Evolutionary conservation across 2,113 vertebrate genomes (phyloP), one percentile per base, ranked within the genome.

Genomic region (Ammodramus savannarum): DNA sequence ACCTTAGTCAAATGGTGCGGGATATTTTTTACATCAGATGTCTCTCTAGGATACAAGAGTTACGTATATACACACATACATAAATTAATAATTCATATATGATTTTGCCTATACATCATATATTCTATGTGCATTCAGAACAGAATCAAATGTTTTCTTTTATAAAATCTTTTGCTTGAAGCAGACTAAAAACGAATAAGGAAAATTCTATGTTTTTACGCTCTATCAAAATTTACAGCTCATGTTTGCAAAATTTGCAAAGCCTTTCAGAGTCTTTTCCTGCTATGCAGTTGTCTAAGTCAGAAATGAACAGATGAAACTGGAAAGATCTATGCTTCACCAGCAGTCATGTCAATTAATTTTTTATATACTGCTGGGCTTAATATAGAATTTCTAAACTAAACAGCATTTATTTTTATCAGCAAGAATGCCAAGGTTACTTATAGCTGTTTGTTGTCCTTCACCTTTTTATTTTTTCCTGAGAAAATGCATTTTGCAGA

Each of bases 401-500:
- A 48, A 73, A 38, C 6, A 41, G 36, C 3, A 32, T 74, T 87
- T 48, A 66, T 39, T 38, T 74, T 74, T 78, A 85, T 69, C 71
- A 85, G 23, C 34, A 68, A 79, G 39, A 69, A 75, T 46, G 6
- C 13, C 25, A 87, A 75, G 22, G n/a, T 26, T 71, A 49, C 31
- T 46, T 13, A 43, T 8, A 67, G 10, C 6, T 11, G 0, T 46
- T 51, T 84, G 6, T 41, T 71, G 27, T 16, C 10, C 22, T 62
- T 18, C 15, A 16, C 13, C 0, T 41, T 67, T 67, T 59, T 58
- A 46, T 58, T 52, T 65, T 34, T 3, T 7, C n/a, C 46, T 8
- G 54, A 91, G 83, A 76, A 95, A 87, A 87, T 41, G 76, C 51
- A 84, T 95, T 97, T 96, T 94, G 81, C 58, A 95, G 88, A 91